Evolutionary conservation across 2,888 invertebrate species (phyloP).

Genomic region (Trichogramma evanescens): DNA sequence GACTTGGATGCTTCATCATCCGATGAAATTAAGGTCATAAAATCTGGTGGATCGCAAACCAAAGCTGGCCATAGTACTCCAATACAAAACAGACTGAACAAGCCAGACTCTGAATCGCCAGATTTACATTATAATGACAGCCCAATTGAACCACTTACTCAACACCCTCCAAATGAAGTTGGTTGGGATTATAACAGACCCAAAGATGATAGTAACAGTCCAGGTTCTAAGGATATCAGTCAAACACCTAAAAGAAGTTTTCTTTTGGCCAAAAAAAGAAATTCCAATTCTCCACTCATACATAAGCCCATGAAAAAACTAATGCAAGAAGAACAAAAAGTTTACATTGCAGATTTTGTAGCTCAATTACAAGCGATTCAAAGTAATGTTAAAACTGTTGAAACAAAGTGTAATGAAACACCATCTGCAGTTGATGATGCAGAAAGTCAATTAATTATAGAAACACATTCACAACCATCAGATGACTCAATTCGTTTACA

Average conservation of each 20-base stretch:
- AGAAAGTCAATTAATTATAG: slow-evolving; percentile 14
- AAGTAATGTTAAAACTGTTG: slow-evolving; percentile 9
- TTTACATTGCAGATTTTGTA: slow-evolving; percentile 16
- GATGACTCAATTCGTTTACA: slow-evolving; percentile 17
- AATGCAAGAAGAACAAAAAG: slow-evolving; percentile 18
- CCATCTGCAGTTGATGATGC: background rate
- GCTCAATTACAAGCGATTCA: slow-evolving; percentile 17
- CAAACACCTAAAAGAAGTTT: slow-evolving; percentile 21
- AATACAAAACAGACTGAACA: slow-evolving; percentile 6
- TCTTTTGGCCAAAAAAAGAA: slow-evolving; percentile 18
- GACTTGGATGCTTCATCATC: slow-evolving; percentile 13
- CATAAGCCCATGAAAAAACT: slow-evolving; percentile 19
- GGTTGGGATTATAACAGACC: slow-evolving; percentile 21
- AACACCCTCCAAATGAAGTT: slow-evolving; percentile 23
- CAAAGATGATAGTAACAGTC: slow-evolving; percentile 4
- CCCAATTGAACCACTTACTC: slow-evolving; percentile 21
- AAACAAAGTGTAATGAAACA: slow-evolving; percentile 4
- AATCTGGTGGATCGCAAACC: background rate
- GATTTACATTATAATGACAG: slow-evolving; percentile 21
- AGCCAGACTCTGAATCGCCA: slow-evolving; percentile 14
- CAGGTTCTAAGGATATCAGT: slow-evolving; percentile 7
- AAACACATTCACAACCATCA: slow-evolving; percentile 11
- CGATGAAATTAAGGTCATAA: slow-evolving; percentile 11
- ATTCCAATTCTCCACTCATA: slow-evolving; percentile 21
- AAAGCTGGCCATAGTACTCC: slow-evolving; percentile 20